phyloP scores from a whole-genome alignment of 2,113 vertebrate species.

The human (Homo sapiens) region GRCh38 chr16:12728501-12729000 shows the following conservation, averaged over 20 bases:
- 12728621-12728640: too few relatives aligned
- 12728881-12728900: not conserved
- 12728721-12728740: not conserved
- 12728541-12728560: not conserved
- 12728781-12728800: not conserved
- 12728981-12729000: not conserved
- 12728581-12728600: not conserved
- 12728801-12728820: not conserved
- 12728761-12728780: not conserved
- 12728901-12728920: not conserved
- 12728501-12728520: not conserved
- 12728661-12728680: not conserved
- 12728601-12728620: not conserved
- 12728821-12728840: too few relatives aligned
- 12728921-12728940: fast-evolving
- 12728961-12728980: not conserved
- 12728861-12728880: not conserved
- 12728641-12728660: not conserved
- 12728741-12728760: not conserved
- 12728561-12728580: not conserved
- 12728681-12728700: not conserved
- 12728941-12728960: not conserved
- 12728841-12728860: too few relatives aligned
- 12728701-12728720: not conserved
- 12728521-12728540: not conserved